Percentiles rank a stretch among this genome's conserved stretches.
phyloP scores from a whole-genome alignment of 2,888 invertebrate species.

The Dysmachus trigonus region DNA sequence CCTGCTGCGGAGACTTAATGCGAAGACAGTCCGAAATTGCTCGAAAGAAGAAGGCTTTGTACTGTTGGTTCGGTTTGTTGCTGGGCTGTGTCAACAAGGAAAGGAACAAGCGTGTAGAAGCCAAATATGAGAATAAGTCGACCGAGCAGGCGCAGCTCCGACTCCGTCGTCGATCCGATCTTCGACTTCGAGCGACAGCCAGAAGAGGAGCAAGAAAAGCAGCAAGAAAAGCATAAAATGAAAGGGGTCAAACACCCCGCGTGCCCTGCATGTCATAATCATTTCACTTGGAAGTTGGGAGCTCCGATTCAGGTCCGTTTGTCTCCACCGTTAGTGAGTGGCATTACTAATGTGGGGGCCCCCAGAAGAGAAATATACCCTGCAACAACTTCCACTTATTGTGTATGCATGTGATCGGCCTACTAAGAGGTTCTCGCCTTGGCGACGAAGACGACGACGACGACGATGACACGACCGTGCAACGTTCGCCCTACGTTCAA shows the following conservation, averaged over 20 bases:
- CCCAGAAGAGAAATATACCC: conserved; percentile 16
- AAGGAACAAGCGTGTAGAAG: conserved; percentile 1
- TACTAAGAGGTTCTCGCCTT: conserved; percentile 44
- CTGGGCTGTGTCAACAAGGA: conserved; percentile 24
- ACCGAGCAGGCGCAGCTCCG: neutral
- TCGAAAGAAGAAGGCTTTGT: neutral
- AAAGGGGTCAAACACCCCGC: conserved; percentile 48
- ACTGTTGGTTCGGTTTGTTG: neutral
- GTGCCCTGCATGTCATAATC: conserved; percentile 43
- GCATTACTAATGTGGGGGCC: conserved; percentile 27
- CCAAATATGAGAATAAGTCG: neutral
- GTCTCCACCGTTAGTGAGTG: conserved; percentile 37
- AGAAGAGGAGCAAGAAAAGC: conserved; percentile 2
- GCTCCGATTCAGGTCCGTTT: conserved; percentile 30
- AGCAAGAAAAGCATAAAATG: conserved; percentile 20
- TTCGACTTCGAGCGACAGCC: neutral
- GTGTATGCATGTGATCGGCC: conserved; percentile 43
- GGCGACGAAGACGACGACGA: neutral
- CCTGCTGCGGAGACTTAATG: neutral
- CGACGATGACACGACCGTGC: too few species aligned
- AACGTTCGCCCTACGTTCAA: conserved; percentile 18
- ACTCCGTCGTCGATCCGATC: neutral
- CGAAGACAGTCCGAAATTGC: neutral
- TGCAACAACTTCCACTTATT: conserved; percentile 36
- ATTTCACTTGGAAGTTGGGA: conserved; percentile 41